phyloP scores from a whole-genome alignment of 2,797 vertebrate genomes.

The Tolypeutes matacus region DNA sequence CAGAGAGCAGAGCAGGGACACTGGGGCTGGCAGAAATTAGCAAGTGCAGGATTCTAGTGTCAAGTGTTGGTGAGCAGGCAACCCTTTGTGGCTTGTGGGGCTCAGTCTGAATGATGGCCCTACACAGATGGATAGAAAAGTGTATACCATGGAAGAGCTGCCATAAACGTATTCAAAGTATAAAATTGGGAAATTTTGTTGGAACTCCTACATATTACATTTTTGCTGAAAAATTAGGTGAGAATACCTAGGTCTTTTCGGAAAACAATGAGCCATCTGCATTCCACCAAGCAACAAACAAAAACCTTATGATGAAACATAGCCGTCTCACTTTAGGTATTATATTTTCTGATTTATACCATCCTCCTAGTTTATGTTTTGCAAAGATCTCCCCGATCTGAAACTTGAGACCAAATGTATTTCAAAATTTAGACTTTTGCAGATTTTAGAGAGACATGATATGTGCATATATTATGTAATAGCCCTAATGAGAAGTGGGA shows the following conservation, averaged over 20 bases:
- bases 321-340: neutral
- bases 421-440: conserved; percentile 8
- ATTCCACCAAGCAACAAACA: neutral
- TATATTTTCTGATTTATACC: neutral
- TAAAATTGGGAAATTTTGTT: neutral
- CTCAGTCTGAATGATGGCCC: neutral
- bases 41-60: neutral
- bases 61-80: neutral
- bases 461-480: neutral
- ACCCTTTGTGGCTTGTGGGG: neutral
- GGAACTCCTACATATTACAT: neutral
- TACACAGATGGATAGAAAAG: neutral
- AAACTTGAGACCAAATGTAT: neutral
- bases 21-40: neutral
- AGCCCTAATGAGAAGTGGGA: neutral
- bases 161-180: neutral
- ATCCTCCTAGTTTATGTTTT: neutral
- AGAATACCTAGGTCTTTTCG: neutral
- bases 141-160: neutral
- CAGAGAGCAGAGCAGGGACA: neutral
- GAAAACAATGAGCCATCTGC: neutral
- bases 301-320: neutral
- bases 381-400: neutral
- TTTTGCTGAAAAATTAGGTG: neutral
- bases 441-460: neutral